These are phyloP conservation scores for Aplodontia rufa DNA, from an alignment of 2,113 vertebrate species.

Conservation along the genomic window DNA sequence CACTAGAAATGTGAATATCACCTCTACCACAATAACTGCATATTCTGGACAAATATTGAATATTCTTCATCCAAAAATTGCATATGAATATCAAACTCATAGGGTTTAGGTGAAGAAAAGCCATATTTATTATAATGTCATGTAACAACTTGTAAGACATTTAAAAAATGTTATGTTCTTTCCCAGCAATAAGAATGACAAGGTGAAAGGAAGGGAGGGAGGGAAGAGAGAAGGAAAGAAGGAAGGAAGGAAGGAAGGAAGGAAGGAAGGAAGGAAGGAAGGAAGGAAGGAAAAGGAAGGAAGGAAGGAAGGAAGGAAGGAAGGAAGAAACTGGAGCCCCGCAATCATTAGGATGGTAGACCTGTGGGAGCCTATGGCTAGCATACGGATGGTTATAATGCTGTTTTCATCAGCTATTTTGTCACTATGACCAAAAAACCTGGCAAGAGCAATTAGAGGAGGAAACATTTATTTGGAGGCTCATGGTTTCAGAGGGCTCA, in stretches of 20 bases:
- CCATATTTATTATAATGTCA: neutral
- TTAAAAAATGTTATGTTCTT: neutral
- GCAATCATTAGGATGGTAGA: neutral
- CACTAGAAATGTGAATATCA: neutral
- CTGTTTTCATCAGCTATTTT: too few species aligned
- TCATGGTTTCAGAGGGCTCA: too few species aligned
- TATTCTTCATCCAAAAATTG: neutral
- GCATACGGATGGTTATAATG: neutral
- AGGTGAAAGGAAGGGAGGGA: neutral
- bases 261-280: too few species aligned
- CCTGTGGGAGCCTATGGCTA: neutral
- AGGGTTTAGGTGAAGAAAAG: neutral
- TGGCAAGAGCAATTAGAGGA: too few species aligned
- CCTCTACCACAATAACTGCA: neutral
- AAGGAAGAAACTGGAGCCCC: neutral
- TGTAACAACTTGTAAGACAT: neutral
- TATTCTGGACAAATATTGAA: conserved; percentile 19
- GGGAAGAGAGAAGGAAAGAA: neutral
- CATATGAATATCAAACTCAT: neutral
- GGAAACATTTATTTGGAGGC: too few species aligned
- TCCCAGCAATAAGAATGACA: neutral
- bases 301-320: neutral
- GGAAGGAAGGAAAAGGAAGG: neutral
- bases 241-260: too few species aligned
- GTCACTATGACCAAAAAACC: too few species aligned